Base-by-base conservation (phyloP, 23 tunicate species). In the Halocynthia aurantium region DNA sequence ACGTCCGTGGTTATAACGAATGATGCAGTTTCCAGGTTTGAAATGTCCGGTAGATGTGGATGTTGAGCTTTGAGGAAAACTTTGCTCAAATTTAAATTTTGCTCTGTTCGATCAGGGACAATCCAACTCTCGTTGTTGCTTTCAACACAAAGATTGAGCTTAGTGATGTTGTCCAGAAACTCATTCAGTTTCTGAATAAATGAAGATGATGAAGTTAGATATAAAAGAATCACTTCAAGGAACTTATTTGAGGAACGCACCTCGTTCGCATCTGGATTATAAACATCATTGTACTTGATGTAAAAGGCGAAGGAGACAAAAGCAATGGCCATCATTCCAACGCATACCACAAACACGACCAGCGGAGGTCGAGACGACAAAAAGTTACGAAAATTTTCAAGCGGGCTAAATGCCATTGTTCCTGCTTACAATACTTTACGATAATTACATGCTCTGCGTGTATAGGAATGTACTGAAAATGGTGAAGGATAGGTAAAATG, bases 291-390 rank as follows among this genome's bases (percentile, higher is more conserved):
- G 55, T 71, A 75, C 72, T 70, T 78, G 40, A 88, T 83, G 77
- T 88, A 88, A 80, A 83, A 88, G 57, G 87, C 95, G 79, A 80
- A 88, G 62, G 95, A 88, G 1, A 88, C 65, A 57, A 88, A 83
- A 8, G 95, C 95, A 78, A 83, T 58, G 6, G 95, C 84, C 13
- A 78, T 83, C 95, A 88, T 88, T 7, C 95, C 95, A 62, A 88
- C 57, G 56, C 95, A 88, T 52, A 88, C 86, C 15, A 88, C 81
- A 66, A 88, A 88, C 62, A 88, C 81, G 7, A 88, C 87, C 66
- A 88, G 60, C 5, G 95, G 95, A 31, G 95, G 95, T 5, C 86
- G 87, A 11, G 84, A 68, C 9, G 84, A 83, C 53, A 88, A 54
- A 73, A 83, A 88, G 15, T 77, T 70, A 22, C 95, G 71, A 15